Evolutionary conservation across 2,797 vertebrate species (phyloP), one percentile per base, ranked within the genome.

Genomic region (Brachymystax lenok): DNA sequence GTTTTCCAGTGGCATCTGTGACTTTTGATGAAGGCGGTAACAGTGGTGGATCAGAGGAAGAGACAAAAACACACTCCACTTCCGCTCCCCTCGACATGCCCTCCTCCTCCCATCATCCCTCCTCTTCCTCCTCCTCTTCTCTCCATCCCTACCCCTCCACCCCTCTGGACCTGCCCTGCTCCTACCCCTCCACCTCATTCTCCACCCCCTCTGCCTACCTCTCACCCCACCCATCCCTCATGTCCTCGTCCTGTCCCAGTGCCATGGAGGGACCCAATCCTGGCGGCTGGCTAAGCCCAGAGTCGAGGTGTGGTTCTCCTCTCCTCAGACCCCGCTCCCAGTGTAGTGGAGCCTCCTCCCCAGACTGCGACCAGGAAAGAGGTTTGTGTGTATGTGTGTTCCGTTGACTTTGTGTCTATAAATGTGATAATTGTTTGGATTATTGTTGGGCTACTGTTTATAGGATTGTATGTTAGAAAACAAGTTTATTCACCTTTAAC

Each of bases 291-390:
- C 82, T 78, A 13, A 82, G 83, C 81, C 83, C 88, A 71, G 90
- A 95, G 46, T 96, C 92, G 4, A 86, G 94, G 64, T 97, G 95
- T 0, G 94, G 95, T 75, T 96, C 97, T 1, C 96, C 97, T 8
- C 90, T 96, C 74, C 85, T 99, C 2, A 97, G 97, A 33, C 96
- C 97, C 70, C 96, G 98, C 52, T 98, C 97, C 1, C 97, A 98
- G 79, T 99, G 98, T 94, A 99, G 98, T 0, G 98, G 98, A 24
- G 97, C 98, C 1, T 99, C 98, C 1, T 99, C 98, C 51, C 98
- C 98, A 0, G 98, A 99, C 80, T 98, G 97, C 0, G 97, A 99
- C 82, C 94, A 94, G 71, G 98, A 99, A 83, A 94, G 97, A 97
- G 98, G 97, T 98, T 89, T 66, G 71, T 82, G 71, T 71, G 33